Evolutionary conservation across 1,140 invertebrate species (phyloP).

Genomic region (Argopecten irradians): DNA sequence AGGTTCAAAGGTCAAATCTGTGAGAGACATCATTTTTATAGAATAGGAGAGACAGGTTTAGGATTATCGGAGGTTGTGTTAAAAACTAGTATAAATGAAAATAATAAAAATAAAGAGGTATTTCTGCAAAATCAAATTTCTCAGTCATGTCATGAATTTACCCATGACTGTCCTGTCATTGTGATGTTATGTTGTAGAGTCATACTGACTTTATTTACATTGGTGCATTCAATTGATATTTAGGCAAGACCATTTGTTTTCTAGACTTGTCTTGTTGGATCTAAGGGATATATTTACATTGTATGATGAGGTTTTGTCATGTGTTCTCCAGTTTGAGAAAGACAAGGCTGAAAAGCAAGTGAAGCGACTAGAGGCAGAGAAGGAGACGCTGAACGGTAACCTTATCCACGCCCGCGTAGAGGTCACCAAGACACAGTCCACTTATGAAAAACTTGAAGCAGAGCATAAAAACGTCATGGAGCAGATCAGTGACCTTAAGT

Average conservation of each 20-base stretch:
- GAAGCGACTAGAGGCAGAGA: slow-evolving; percentile 65
- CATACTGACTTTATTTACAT: background rate
- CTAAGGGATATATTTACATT: background rate
- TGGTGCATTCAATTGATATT: background rate
- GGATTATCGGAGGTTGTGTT: no score
- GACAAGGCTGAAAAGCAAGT: slow-evolving; percentile 69
- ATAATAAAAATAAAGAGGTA: no score
- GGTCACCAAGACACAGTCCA: slow-evolving; percentile 60
- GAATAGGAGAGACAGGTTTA: background rate
- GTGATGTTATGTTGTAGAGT: no score
- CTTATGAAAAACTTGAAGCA: slow-evolving; percentile 44
- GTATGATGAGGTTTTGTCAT: slow-evolving; percentile 15
- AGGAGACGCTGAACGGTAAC: slow-evolving; percentile 60
- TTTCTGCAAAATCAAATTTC: no score
- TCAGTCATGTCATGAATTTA: no score
- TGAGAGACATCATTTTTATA: slow-evolving; percentile 65
- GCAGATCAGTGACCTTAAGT: slow-evolving; percentile 69
- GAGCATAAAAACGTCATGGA: slow-evolving; percentile 62
- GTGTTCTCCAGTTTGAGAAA: slow-evolving; percentile 69
- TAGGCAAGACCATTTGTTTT: background rate
- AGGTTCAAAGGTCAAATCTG: slow-evolving; percentile 31
- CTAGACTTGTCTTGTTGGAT: background rate
- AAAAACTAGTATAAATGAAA: no score
- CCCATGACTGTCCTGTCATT: no score
- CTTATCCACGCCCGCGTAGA: slow-evolving; percentile 66